Conservation (phyloP, 2,888 invertebrate genomes). For the Ditula angustiorana region DNA sequence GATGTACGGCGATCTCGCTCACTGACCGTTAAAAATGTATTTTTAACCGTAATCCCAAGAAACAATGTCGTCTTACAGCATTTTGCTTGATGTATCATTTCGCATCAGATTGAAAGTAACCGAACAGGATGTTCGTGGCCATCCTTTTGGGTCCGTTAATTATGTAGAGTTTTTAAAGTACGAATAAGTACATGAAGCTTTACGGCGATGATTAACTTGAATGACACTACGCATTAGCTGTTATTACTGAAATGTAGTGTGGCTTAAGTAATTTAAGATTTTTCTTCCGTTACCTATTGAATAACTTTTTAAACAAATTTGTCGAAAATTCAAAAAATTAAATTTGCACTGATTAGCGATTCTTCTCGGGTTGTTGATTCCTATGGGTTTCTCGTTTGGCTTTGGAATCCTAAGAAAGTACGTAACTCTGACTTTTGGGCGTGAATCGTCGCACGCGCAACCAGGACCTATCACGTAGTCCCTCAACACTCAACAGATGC, state of each 20-base stretch:
- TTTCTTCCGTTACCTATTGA: too few relatives aligned
- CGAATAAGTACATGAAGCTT: too few relatives aligned
- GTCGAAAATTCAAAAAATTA: too few relatives aligned
- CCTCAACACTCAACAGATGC: conserved; percentile 6
- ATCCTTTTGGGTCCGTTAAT: not conserved
- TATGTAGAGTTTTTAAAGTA: not conserved
- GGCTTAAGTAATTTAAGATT: too few relatives aligned
- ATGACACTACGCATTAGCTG: too few relatives aligned
- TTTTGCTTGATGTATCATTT: conserved; percentile 32
- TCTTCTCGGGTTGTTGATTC: too few relatives aligned
- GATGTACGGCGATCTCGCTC: conserved; percentile 21
- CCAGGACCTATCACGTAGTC: conserved; percentile 19
- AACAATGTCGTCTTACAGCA: conserved; percentile 35
- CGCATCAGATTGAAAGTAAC: conserved; percentile 29
- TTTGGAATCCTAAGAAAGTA: too few relatives aligned
- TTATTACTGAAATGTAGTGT: too few relatives aligned
- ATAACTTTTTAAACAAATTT: too few relatives aligned
- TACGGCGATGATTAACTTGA: too few relatives aligned
- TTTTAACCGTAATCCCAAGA: conserved; percentile 41
- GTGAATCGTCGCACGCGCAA: conserved; percentile 1
- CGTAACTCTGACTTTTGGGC: not conserved
- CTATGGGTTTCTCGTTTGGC: too few relatives aligned
- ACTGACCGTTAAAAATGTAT: conserved; percentile 42
- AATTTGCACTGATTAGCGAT: too few relatives aligned
- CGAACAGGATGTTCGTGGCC: conserved; percentile 16